Conservation (phyloP, 1,140 invertebrate genomes). For the Zaprionus lachaisei region DNA sequence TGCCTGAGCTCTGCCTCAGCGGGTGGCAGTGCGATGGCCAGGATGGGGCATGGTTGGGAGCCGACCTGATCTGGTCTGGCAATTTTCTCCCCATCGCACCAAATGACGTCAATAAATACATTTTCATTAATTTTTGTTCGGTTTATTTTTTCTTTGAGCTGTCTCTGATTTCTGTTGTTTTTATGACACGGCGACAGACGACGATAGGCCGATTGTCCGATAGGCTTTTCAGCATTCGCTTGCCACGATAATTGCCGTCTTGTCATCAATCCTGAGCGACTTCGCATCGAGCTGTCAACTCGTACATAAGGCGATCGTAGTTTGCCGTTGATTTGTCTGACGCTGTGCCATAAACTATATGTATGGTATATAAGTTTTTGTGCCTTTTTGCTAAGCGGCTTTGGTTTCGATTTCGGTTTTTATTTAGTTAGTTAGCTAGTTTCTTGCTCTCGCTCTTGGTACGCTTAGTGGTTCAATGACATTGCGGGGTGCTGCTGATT, state of each 20-base stretch:
- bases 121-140: slow-evolving; percentile 62
- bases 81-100: slow-evolving; percentile 69
- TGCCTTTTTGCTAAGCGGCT: slow-evolving; percentile 66
- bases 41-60: slow-evolving; percentile 31
- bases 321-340: slow-evolving; percentile 52
- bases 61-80: slow-evolving; percentile 13
- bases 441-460: not conserved
- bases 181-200: slow-evolving; percentile 54
- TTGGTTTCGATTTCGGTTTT: slow-evolving; percentile 56
- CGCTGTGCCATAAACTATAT: slow-evolving; percentile 59
- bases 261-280: slow-evolving; percentile 73
- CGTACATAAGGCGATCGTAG: slow-evolving; percentile 43
- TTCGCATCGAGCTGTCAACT: slow-evolving; percentile 38
- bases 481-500: slow-evolving; percentile 69
- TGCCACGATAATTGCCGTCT: slow-evolving; percentile 59
- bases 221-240: slow-evolving; percentile 56
- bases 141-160: slow-evolving; percentile 44
- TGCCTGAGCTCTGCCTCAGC: slow-evolving; percentile 38
- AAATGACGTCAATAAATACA: slow-evolving; percentile 78
- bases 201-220: slow-evolving; percentile 24
- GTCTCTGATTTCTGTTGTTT: slow-evolving; percentile 47
- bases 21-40: slow-evolving; percentile 52
- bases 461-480: slow-evolving; percentile 66
- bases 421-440: slow-evolving; percentile 21
- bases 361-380: slow-evolving; percentile 49